Percentiles rank a stretch among this genome's conserved stretches.
phyloP scores from a whole-genome alignment of 2,888 invertebrate genomes.

The Drosophila macrospina region DNA sequence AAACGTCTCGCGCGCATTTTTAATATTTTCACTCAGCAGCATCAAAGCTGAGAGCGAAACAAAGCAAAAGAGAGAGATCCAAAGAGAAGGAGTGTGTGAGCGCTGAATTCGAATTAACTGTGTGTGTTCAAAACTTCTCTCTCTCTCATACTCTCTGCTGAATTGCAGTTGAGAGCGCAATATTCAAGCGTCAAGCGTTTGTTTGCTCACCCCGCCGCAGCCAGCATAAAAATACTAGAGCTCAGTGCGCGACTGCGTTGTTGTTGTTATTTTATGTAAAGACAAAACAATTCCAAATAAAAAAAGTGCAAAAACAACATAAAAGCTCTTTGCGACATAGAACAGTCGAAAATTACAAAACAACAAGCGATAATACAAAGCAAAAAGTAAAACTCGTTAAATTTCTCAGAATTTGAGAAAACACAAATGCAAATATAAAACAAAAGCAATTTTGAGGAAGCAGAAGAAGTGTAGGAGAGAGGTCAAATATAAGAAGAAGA shows the following conservation, averaged over 20 bases:
- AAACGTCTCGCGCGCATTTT: conserved; percentile 75
- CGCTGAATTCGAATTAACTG: conserved; percentile 56
- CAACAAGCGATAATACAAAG: conserved; percentile 15
- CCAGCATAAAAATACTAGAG: conserved; percentile 46
- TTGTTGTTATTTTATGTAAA: conserved; percentile 26
- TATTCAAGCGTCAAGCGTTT: conserved; percentile 12
- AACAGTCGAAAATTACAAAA: conserved; percentile 11
- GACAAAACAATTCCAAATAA: conserved; percentile 30
- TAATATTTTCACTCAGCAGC: conserved; percentile 68
- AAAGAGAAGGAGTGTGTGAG: conserved; percentile 22
- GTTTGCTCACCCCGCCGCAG: conserved; percentile 14
- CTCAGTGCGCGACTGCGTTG: conserved; percentile 7
- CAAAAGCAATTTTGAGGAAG: neutral
- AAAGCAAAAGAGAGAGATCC: conserved; percentile 26
- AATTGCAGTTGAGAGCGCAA: conserved; percentile 40
- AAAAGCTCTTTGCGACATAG: conserved; percentile 41
- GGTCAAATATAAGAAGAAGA: conserved; percentile 24
- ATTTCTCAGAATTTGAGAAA: conserved; percentile 28
- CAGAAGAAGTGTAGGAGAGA: neutral
- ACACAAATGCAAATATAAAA: conserved; percentile 10
- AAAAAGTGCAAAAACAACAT: conserved; percentile 32
- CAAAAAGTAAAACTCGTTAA: conserved; percentile 62
- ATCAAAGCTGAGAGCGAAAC: conserved; percentile 29
- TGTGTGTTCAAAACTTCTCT: conserved; percentile 16
- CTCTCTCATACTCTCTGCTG: conserved; percentile 40